Percentiles rank a stretch among this genome's conserved stretches.
phyloP scores from a whole-genome alignment of 92 coral and sea anemone genomes.

The Plumapathes pennacea region DNA sequence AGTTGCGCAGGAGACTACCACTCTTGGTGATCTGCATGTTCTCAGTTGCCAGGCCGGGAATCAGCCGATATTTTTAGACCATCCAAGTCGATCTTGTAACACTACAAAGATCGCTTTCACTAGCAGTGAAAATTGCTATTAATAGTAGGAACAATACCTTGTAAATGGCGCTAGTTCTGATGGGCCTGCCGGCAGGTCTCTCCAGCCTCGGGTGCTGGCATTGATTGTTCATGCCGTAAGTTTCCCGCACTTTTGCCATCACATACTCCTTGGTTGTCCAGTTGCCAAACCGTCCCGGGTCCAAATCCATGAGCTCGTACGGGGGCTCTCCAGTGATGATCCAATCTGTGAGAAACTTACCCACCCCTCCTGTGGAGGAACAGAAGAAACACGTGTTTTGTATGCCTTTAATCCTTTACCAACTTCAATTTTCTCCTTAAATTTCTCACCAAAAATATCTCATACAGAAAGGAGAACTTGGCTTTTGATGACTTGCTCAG shows the following conservation, averaged over 20 bases:
- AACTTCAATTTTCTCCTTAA: no score
- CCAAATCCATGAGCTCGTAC: constrained; percentile 20
- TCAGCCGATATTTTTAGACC: background rate
- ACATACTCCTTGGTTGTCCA: constrained; percentile 48
- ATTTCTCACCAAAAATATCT: no score
- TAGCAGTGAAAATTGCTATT: background rate
- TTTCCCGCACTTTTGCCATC: constrained; percentile 19
- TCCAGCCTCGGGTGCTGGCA: constrained; percentile 15
- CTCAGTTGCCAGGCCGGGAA: no score
- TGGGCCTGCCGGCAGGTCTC: constrained; percentile 22
- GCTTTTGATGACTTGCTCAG: no score
- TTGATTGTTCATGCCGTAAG: constrained; percentile 25
- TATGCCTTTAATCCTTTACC: no score
- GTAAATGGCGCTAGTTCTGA: constrained; percentile 22
- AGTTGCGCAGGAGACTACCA: no score
- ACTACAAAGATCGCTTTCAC: background rate
- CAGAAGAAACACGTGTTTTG: no score
- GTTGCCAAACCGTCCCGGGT: constrained; percentile 39
- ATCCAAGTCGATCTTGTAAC: background rate
- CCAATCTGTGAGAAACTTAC: constrained; percentile 21
- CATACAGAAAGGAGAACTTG: no score
- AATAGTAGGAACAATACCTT: no score
- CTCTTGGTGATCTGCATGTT: no score
- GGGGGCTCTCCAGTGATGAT: constrained; percentile 30
- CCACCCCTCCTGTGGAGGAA: constrained; percentile 34